Percentiles rank a stretch among this genome's conserved stretches.
Conservation (phyloP, 2,888 invertebrate genomes). For the Lottia gigantea region DNA sequence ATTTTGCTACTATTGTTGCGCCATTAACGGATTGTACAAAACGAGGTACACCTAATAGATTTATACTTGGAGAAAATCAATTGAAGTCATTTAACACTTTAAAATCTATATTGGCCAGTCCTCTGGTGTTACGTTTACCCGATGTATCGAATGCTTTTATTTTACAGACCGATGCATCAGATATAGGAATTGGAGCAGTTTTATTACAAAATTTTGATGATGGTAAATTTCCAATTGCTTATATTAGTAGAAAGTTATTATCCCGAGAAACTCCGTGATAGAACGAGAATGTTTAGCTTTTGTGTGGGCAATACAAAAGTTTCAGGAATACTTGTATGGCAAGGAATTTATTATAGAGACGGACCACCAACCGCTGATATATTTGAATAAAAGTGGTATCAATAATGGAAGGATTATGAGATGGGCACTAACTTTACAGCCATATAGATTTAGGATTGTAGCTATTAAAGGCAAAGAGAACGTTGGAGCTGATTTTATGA, state of each 20-base stretch:
- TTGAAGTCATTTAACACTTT: slow-evolving; percentile 25
- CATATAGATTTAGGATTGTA: slow-evolving; percentile 13
- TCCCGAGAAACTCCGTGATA: slow-evolving; percentile 27
- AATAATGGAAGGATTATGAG: slow-evolving; percentile 21
- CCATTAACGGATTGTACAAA: slow-evolving; percentile 32
- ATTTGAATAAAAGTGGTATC: slow-evolving; percentile 16
- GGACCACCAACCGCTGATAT: slow-evolving; percentile 22
- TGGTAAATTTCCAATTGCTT: slow-evolving; percentile 33
- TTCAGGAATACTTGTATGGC: too few species aligned
- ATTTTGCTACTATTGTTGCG: slow-evolving; percentile 24
- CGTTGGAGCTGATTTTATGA: slow-evolving; percentile 23
- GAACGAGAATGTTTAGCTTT: slow-evolving; percentile 8
- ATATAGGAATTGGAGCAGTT: slow-evolving; percentile 38
- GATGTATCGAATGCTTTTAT: slow-evolving; percentile 27
- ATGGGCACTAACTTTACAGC: slow-evolving; percentile 18
- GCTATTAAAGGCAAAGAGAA: slow-evolving; percentile 17
- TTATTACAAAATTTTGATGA: slow-evolving; percentile 31
- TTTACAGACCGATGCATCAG: slow-evolving; percentile 38
- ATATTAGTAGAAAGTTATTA: slow-evolving; percentile 35
- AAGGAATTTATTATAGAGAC: slow-evolving; percentile 5
- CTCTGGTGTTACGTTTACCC: slow-evolving; percentile 31
- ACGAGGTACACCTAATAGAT: slow-evolving; percentile 22
- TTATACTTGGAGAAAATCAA: slow-evolving; percentile 25
- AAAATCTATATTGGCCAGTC: slow-evolving; percentile 17
- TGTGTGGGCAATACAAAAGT: not conserved